A percentile compares a stretch with the other conserved stretches of the same genome.
Evolutionary conservation across 2,888 invertebrate species (phyloP).

Genomic region (Cylindroiulus punctatus): DNA sequence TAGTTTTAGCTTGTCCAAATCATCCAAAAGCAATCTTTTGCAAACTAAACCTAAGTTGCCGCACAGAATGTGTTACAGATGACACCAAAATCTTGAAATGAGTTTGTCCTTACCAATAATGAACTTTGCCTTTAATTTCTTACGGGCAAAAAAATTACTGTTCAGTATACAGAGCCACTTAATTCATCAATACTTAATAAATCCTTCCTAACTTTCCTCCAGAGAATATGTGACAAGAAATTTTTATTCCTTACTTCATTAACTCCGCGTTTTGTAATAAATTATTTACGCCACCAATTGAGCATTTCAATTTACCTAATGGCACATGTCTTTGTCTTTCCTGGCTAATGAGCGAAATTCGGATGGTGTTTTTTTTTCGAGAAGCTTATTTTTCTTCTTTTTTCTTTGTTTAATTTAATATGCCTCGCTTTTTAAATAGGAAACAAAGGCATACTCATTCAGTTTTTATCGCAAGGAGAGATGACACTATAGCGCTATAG

Average conservation of each 20-base stretch:
- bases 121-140: too few relatives aligned
- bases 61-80: neutral
- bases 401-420: conserved; percentile 7
- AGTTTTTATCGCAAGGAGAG: neutral
- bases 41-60: neutral
- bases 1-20: neutral
- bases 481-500: neutral
- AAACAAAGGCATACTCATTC: neutral
- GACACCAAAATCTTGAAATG: neutral
- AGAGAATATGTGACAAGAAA: conserved; percentile 15
- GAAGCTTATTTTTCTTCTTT: neutral
- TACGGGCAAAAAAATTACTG: neutral
- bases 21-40: neutral
- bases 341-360: neutral
- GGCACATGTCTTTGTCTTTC: neutral
- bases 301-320: neutral
- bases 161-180: neutral
- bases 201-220: neutral
- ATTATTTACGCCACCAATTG: conserved; percentile 5
- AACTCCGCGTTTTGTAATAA: neutral
- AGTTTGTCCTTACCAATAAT: too few relatives aligned
- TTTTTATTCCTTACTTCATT: neutral
- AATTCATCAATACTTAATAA: neutral
- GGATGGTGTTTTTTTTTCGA: neutral
- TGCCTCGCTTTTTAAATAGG: neutral